phyloP scores from a whole-genome alignment of 1,140 invertebrate species.

The Atta texana region DNA sequence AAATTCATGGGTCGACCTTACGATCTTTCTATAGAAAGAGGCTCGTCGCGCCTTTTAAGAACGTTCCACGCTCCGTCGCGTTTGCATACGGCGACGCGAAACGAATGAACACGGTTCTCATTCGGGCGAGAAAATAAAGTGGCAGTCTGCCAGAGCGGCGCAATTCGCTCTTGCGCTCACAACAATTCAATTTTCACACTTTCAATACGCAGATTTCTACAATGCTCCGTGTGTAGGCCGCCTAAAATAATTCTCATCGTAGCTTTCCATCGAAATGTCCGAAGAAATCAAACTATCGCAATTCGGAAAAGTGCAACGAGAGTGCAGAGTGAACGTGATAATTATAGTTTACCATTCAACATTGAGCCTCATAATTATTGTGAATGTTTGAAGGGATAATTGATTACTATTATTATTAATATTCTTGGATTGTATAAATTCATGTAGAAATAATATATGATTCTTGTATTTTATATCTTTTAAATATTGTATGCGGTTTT shows the following conservation, averaged over 20 bases:
- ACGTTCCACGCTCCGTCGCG: conserved; percentile 19
- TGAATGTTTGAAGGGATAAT: conserved; percentile 1
- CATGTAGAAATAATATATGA: neutral
- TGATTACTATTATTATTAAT: conserved; percentile 27
- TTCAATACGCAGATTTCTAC: conserved; percentile 41
- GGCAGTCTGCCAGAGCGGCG: conserved; percentile 39
- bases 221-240: neutral
- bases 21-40: neutral
- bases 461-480: conserved; percentile 2
- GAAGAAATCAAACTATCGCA: neutral
- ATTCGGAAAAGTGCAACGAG: neutral
- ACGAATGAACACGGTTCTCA: conserved; percentile 43
- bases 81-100: conserved; percentile 55
- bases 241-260: neutral
- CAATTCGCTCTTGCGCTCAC: conserved; percentile 36
- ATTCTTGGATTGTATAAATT: conserved; percentile 10
- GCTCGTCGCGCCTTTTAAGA: conserved; percentile 42
- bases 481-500: conserved; percentile 9
- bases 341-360: conserved; percentile 3
- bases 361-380: neutral
- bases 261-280: neutral
- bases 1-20: conserved; percentile 48
- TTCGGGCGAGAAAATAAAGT: conserved; percentile 52
- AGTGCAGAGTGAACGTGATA: neutral
- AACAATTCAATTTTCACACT: conserved; percentile 49